Base-by-base conservation (phyloP, 1,140 invertebrate genomes). In the Grapholita molesta region DNA sequence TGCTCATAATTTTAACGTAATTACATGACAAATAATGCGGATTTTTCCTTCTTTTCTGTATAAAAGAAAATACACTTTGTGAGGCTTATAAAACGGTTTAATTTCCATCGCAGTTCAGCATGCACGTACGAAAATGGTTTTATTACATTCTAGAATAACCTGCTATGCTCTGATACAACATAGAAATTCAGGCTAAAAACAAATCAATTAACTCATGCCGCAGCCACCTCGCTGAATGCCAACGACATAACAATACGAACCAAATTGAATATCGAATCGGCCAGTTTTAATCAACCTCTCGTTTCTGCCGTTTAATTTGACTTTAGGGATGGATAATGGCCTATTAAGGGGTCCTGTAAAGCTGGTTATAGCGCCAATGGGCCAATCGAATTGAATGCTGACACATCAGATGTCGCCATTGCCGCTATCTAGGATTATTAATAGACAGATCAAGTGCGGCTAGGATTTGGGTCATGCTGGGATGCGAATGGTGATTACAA, bases 331-430 rank as follows among this genome's bases (percentile, higher is more conserved):
- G 12, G 12, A 38, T 69, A 69, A 72, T 48, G 64, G 66, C 61
- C 25, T 4, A 33, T 61, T 66, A 42, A n/a, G 55, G 25, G 71
- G 61, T 70, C 72, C 32, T 5, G 52, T 32, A 74, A 55, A 25
- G 64, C 61, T 67, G 73, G 75, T 70, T 67, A 38, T 42, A 65
- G 64, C 69, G 70, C 66, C 72, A 70, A 69, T 69, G 67, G 69
- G 73, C 78, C 77, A 73, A 80, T 78, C 72, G 70, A 80, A 82
- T 83, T 83, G 80, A 84, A 84, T 83, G 82, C 82, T 83, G 82
- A 83, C 79, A 78, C 72, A 74, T 70, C 82, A 83, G 80, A 80
- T 84, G 82, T 77, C 74, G 65, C 67, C 71, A 79, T 21, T 48
- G 42, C 15, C 18, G 42, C 18, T 48, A 48, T 61, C 23, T 24